A percentile compares a stretch with the other conserved stretches of the same genome.
Evolutionary conservation across 1,140 invertebrate genomes (phyloP).

Genomic region (Pseudomyrmex dendroicus): DNA sequence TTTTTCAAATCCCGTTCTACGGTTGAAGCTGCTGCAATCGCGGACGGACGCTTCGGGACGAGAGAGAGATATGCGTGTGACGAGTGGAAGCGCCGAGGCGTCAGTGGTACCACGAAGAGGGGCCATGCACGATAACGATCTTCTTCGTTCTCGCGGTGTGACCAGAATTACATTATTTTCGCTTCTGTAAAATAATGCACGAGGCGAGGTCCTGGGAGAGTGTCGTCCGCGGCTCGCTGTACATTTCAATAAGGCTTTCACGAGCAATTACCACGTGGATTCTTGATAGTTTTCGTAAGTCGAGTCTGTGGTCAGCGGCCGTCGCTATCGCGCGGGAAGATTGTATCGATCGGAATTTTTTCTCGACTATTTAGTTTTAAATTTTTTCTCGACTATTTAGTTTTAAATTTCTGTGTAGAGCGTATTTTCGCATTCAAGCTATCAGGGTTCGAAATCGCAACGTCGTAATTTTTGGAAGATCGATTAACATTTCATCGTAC

Average conservation of each 20-base stretch:
- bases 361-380: too few relatives aligned
- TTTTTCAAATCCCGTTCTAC: slow-evolving; percentile 25
- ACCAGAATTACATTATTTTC: slow-evolving; percentile 82
- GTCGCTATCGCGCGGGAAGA: neutral
- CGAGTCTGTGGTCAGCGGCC: neutral
- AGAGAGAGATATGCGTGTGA: slow-evolving; percentile 66
- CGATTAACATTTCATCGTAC: slow-evolving; percentile 1
- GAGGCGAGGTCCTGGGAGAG: slow-evolving; percentile 74
- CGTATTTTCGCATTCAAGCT: neutral
- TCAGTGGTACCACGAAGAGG: slow-evolving; percentile 68
- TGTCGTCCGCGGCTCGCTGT: slow-evolving; percentile 72
- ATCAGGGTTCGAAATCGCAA: neutral
- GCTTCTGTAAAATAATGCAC: slow-evolving; percentile 73
- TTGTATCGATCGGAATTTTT: too few relatives aligned
- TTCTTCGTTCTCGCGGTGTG: slow-evolving; percentile 73
- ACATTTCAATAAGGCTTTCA: slow-evolving; percentile 75
- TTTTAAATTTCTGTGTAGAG: too few relatives aligned
- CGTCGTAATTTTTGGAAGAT: neutral
- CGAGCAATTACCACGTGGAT: slow-evolving; percentile 69
- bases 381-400: too few relatives aligned
- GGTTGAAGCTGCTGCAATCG: slow-evolving; percentile 29
- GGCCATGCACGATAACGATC: slow-evolving; percentile 74
- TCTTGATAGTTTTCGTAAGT: slow-evolving; percentile 43
- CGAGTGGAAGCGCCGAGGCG: slow-evolving; percentile 74
- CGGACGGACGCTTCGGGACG: slow-evolving; percentile 39